Evolutionary conservation across 1,140 invertebrate species (phyloP).

Genomic region (Zaprionus camerounensis): DNA sequence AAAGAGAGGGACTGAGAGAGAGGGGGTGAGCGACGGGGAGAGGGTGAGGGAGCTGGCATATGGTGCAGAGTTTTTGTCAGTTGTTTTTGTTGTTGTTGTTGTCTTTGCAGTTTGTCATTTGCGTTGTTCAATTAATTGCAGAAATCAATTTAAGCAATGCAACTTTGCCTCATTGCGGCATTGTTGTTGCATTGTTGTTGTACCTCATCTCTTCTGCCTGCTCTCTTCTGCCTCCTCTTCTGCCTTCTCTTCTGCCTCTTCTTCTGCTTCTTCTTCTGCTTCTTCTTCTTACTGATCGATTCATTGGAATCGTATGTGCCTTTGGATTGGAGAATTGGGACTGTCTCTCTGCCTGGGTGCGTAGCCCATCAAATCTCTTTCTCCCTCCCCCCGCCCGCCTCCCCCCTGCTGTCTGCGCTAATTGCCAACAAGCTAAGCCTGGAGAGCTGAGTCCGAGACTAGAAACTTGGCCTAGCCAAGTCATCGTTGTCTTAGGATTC

Average conservation of each 20-base stretch:
- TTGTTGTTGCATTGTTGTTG: constrained; percentile 48
- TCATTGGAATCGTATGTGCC: constrained; percentile 68
- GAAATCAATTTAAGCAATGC: constrained; percentile 84
- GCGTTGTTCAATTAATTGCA: constrained; percentile 83
- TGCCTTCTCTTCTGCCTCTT: background rate
- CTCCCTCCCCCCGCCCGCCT: background rate
- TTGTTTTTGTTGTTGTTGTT: constrained; percentile 8
- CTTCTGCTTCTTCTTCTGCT: too few relatives aligned
- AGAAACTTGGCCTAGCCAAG: constrained; percentile 35
- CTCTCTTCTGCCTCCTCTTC: background rate
- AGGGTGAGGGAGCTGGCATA: constrained; percentile 5
- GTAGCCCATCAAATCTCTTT: background rate
- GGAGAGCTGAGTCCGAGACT: constrained; percentile 28
- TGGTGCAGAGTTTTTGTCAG: constrained; percentile 32
- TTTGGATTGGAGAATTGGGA: constrained; percentile 70
- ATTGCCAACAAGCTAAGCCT: constrained; percentile 65
- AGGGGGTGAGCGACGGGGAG: background rate
- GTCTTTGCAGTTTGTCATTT: constrained; percentile 72
- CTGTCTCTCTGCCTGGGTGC: constrained; percentile 56
- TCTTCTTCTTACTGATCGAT: constrained; percentile 60
- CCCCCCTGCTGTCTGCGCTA: constrained; percentile 46
- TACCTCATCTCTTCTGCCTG: background rate
- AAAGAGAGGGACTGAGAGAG: background rate
- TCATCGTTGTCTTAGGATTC: constrained; percentile 34
- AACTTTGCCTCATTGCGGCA: constrained; percentile 75